Evolutionary conservation across 2,113 vertebrate species (phyloP), one percentile per base, ranked within the genome.

Genomic region (Neotoma lepida): DNA sequence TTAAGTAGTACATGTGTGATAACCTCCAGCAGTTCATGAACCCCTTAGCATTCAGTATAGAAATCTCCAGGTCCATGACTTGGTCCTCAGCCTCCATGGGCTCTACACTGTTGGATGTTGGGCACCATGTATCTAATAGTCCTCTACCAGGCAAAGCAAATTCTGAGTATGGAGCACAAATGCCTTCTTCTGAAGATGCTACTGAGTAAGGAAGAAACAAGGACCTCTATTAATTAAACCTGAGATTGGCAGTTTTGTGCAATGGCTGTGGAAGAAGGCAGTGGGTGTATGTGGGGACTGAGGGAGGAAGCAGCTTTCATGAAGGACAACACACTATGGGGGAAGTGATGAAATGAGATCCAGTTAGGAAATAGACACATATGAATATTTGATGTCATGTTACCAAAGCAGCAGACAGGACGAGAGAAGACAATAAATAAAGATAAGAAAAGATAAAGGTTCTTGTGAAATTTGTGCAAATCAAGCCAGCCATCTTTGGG

Each of bases 351-450:
- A 94, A 93, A 84, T 85, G 9, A 17, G 56, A 86, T 92, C 71
- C 68, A 95, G 89, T 2, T 20, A 91, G 63, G 93, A 97, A 96
- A 94, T 91, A 90, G 91, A 93, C 54, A 91, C 63, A 13, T 13
- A 74, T 95, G 96, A 97, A 96, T 90, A 88, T 95, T 98, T 97
- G 81, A 93, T 94, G 93, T 63, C 51, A 82, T 94, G 81, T 66
- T 94, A 41, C 41, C 6, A 33, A 97, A 95, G 91, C 24, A 97
- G 84, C 61, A n/a, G 41, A 14, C 6, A 58, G 91, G 94, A 95
- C 61, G 90, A 28, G 26, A 94, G 41, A 95, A 30, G 82, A 91
- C 61, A 80, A 95, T 94, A 97, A 97, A 94, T 77, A 95, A 94
- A 89, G 39, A n/a, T 70, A 56, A 77, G 87, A 88, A 90, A 93